Percentiles rank a stretch among this genome's conserved stretches.
These are phyloP conservation scores for Sternarchorhynchus goeldii DNA, from an alignment of 2,797 vertebrate genomes.

Conservation along the genomic window DNA sequence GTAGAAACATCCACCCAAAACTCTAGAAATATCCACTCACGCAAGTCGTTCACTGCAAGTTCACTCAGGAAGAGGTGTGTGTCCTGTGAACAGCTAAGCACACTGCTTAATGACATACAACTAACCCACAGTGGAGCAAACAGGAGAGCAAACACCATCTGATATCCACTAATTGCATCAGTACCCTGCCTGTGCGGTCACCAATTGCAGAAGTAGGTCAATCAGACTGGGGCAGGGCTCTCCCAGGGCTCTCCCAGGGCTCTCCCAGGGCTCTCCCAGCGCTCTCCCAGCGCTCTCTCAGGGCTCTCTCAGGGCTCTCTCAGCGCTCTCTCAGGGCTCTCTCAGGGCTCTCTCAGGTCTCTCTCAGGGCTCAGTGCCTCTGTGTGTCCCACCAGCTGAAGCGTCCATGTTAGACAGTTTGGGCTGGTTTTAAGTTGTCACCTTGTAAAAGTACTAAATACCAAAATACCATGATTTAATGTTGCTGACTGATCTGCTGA, in stretches of 20 bases:
- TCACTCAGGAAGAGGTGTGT: conserved; percentile 24
- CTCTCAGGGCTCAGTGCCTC: too few species aligned
- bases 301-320: too few species aligned
- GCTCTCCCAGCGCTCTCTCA: too few species aligned
- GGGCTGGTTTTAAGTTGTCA: conserved; percentile 19
- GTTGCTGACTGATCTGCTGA: background rate
- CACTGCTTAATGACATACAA: conserved; percentile 51
- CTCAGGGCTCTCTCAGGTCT: too few species aligned
- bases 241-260: too few species aligned
- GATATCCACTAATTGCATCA: conserved; percentile 52
- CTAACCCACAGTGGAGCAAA: conserved; percentile 53
- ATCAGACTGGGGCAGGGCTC: conserved; percentile 47
- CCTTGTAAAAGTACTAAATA: conserved; percentile 20
- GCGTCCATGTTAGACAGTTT: conserved; percentile 7
- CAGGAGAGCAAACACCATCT: conserved; percentile 43
- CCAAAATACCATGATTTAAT: conserved; percentile 9
- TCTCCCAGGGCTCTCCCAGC: too few species aligned
- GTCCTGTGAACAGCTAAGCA: conserved; percentile 33
- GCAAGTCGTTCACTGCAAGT: background rate
- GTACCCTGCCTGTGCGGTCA: conserved; percentile 44
- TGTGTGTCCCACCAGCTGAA: conserved; percentile 25
- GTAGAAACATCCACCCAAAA: too few species aligned
- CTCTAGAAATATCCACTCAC: background rate
- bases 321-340: too few species aligned
- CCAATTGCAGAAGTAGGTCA: conserved; percentile 53